phyloP scores from a whole-genome alignment of 2,113 vertebrate species.

The Sander vitreus region DNA sequence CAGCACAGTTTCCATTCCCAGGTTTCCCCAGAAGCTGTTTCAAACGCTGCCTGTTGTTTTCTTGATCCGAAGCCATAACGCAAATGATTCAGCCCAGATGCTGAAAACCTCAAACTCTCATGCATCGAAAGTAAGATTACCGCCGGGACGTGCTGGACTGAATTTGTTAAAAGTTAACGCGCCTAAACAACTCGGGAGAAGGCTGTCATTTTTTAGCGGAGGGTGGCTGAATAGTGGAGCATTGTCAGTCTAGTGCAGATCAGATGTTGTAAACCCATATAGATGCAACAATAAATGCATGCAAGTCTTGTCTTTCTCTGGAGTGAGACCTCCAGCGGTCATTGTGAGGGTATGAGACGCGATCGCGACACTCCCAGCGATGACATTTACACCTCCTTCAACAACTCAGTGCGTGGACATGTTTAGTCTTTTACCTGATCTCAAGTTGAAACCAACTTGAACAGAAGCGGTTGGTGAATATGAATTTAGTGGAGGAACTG shows the following conservation, averaged over 20 bases:
- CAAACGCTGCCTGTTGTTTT: conserved; percentile 81
- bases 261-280: neutral
- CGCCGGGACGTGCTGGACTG: neutral
- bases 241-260: neutral
- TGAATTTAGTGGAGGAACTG: neutral
- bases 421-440: neutral
- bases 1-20: conserved; percentile 87
- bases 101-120: conserved; percentile 12
- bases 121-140: conserved; percentile 16
- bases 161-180: neutral
- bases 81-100: neutral
- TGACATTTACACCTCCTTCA: neutral
- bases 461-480: neutral
- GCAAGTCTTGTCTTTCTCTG: neutral
- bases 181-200: too few relatives aligned
- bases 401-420: neutral
- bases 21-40: conserved; percentile 84
- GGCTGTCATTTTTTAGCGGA: neutral
- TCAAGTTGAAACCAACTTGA: neutral
- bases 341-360: neutral
- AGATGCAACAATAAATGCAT: neutral
- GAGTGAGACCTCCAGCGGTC: conserved; percentile 70
- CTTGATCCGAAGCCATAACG: conserved; percentile 75
- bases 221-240: neutral
- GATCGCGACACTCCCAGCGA: neutral